phyloP scores from a whole-genome alignment of 2,113 vertebrate species.

The Pelodiscus sinensis region DNA sequence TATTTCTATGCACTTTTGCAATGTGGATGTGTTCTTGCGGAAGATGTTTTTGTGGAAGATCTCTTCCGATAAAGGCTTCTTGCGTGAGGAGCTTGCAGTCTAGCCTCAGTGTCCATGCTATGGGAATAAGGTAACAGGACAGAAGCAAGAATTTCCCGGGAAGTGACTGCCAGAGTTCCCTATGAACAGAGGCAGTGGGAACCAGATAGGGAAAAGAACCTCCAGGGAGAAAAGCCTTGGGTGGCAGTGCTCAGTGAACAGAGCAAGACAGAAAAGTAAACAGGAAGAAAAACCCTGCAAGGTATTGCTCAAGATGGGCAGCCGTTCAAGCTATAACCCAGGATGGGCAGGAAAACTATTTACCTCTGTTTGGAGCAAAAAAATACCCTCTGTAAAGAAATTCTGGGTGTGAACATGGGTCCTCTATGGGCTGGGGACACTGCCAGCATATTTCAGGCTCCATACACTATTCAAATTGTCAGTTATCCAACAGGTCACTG shows the following conservation, averaged over 20 bases:
- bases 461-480: background rate
- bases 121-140: background rate
- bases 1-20: no score
- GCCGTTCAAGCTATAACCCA: background rate
- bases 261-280: background rate
- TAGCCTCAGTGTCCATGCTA: no score
- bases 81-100: no score
- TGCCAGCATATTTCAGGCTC: background rate
- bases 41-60: no score
- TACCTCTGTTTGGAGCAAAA: background rate
- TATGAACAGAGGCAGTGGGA: background rate
- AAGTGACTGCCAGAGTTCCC: background rate
- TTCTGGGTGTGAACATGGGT: background rate
- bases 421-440: background rate
- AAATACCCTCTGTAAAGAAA: background rate
- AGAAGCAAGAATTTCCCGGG: background rate
- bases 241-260: background rate
- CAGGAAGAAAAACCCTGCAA: background rate
- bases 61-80: no score
- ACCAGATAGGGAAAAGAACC: background rate
- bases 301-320: background rate
- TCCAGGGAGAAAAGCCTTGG: background rate
- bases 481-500: background rate
- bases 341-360: background rate
- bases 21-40: no score